Base-by-base conservation (phyloP, 2,113 vertebrate species). In the Tragelaphus imberbis region DNA sequence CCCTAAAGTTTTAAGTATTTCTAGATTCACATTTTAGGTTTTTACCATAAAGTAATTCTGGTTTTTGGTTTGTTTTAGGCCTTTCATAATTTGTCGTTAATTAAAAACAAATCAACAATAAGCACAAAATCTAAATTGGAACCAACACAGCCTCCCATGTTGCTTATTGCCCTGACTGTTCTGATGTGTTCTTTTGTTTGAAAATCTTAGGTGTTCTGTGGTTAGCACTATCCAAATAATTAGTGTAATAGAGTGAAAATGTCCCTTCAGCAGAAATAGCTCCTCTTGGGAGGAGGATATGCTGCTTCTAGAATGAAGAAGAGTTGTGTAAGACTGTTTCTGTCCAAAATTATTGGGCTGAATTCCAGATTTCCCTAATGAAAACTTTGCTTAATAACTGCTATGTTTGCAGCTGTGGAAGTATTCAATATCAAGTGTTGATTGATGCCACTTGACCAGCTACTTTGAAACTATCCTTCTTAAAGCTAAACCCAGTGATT, bases 141-240 rank as follows among this genome's bases (percentile, higher is more conserved):
- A 44, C 33, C n/a, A 96, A 53, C 61, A 86, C 1, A 84, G 36
- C 11, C 15, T 97, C 44, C 92, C 85, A 36, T 0, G 44, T 75
- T 53, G 51, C 28, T 88, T 77, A 58, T 94, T 95, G 14, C 1
- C 7, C 6, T 86, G 27, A 91, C 23, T 65, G n/a, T 95, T 88
- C 19, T 65, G 55, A 11, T 86, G n/a, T 16, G 10, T 53, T 89
- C 21, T 40, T 90, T 91, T 79, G 21, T 84, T 81, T 96, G 94
- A 97, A 88, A 86, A 58, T 23, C 28, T 92, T 88, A 44, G 65
- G 65, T 94, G 71, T 84, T 96, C 68, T 9, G 9, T 94, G 77
- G 93, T 98, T 91, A 97, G 77, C 96, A 77, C 4, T 94, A 36
- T 63, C n/a, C 47, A 96, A 91, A 93, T 84, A 97, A 95, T 97